Evolutionary conservation across 2,888 invertebrate genomes (phyloP), one percentile per base, ranked within the genome.

Genomic region (Malthinus seriepunctatus): DNA sequence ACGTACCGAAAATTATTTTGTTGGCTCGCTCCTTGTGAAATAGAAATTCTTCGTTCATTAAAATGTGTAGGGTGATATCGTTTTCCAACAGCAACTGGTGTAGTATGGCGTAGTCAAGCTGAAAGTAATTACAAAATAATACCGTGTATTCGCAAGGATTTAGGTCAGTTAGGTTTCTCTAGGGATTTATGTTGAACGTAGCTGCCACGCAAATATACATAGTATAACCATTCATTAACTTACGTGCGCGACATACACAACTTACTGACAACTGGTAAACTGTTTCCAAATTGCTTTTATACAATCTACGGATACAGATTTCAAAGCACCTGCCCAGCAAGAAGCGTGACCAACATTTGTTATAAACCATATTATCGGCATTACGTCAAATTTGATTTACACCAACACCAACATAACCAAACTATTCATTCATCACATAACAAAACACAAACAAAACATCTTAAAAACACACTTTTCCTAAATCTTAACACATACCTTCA

Each of bases 81-180:
- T 88, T 89, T 77, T 94, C 93, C 68, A 89, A 82, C 73, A 95
- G 80, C 66, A 89, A 88, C 80, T 93, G 90, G 72, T 91, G 86
- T 56, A 94, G 84, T 23, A 90, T 90, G 2, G 90, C 87, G 74
- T 92, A 93, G 76, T 94, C 93, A 77, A 91, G 78, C 88, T 91
- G 77, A 55, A 79, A 80, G 46, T 69, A 71, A 67, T 67, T 65
- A 67, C 55, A 67, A 67, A 42, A 46, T 63, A 63, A 61, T 61
- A 57, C 46, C 50, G 45, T 60, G 55, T 63, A 52, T 54, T 54
- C 48, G 39, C 47, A 47, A 54, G 47, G 54, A 54, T 54, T 54
- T 54, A 63, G 66, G 63, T 64, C 66, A 62, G 63, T 66, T 63
- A 52, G 56, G 62, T 63, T 23, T 56, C 64, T 54, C 63, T 54